Conservation (phyloP, 1,140 invertebrate species). For the Lepidotrigona ventralis region DNA sequence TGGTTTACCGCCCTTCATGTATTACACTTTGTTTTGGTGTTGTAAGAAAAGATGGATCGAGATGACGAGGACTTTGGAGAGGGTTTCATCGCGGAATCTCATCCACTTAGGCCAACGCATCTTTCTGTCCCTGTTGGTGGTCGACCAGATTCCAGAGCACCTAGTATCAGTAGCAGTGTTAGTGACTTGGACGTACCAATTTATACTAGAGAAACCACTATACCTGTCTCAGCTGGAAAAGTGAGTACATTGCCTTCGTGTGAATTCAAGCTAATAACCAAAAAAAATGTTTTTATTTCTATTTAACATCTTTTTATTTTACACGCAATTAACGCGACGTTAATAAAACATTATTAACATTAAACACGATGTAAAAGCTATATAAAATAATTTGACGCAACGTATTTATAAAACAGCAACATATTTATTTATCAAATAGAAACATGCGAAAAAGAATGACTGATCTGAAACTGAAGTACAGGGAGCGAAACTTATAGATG, state of each 20-base stretch:
- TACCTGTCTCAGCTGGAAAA: conserved; percentile 71
- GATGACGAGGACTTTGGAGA: conserved; percentile 82
- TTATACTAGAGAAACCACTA: conserved; percentile 78
- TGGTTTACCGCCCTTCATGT: background rate
- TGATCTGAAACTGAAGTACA: no score
- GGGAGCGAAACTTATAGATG: no score
- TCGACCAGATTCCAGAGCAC: conserved; percentile 74
- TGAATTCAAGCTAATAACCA: background rate
- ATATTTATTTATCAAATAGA: no score
- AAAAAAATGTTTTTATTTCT: background rate
- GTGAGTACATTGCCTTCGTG: conserved; percentile 62
- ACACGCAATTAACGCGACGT: background rate
- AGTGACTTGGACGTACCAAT: conserved; percentile 83
- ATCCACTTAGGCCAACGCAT: conserved; percentile 80
- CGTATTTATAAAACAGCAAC: no score
- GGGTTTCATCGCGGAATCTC: conserved; percentile 82
- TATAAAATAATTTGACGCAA: no score
- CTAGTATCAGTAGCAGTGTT: conserved; percentile 82
- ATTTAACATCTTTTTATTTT: background rate
- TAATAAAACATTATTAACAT: background rate
- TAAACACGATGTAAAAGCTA: background rate
- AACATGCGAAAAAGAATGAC: no score
- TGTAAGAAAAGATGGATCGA: conserved; percentile 74
- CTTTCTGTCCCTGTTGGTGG: conserved; percentile 77
- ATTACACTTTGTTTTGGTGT: background rate